Percentiles rank a stretch among this genome's conserved stretches.
These are phyloP conservation scores for Botia almorhae DNA, from an alignment of 2,797 vertebrate species.

Conservation along the genomic window DNA sequence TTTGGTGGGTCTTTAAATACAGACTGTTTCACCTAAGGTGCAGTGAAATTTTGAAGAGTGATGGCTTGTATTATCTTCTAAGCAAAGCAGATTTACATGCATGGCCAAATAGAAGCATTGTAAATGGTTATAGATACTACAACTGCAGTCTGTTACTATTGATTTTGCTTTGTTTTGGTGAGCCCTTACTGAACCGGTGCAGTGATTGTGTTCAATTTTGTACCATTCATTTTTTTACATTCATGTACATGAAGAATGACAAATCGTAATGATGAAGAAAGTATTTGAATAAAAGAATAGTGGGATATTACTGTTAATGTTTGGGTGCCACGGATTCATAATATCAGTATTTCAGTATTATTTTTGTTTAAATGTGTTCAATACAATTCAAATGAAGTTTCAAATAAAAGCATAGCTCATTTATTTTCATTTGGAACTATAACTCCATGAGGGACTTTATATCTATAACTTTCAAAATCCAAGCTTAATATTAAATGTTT, in stretches of 20 bases:
- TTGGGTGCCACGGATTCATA: neutral
- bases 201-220: slow-evolving; percentile 5
- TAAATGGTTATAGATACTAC: slow-evolving; percentile 1
- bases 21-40: neutral
- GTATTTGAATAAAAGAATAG: slow-evolving; percentile 32
- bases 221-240: too few species aligned
- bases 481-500: neutral
- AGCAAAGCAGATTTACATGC: neutral
- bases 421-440: neutral
- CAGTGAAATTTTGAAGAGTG: neutral
- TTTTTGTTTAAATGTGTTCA: neutral
- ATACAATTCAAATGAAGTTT: neutral
- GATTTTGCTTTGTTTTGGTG: slow-evolving; percentile 9
- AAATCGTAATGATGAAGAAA: neutral
- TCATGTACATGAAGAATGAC: slow-evolving; percentile 1
- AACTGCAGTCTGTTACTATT: neutral
- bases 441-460: neutral
- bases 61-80: slow-evolving; percentile 5
- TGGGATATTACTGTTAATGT: neutral
- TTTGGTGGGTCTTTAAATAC: neutral
- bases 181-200: neutral
- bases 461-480: too few species aligned
- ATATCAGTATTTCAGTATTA: slow-evolving; percentile 9
- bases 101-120: slow-evolving; percentile 17
- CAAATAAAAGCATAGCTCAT: neutral